phyloP scores from a whole-genome alignment of 2,888 invertebrate genomes.

The Phengaris alcon region DNA sequence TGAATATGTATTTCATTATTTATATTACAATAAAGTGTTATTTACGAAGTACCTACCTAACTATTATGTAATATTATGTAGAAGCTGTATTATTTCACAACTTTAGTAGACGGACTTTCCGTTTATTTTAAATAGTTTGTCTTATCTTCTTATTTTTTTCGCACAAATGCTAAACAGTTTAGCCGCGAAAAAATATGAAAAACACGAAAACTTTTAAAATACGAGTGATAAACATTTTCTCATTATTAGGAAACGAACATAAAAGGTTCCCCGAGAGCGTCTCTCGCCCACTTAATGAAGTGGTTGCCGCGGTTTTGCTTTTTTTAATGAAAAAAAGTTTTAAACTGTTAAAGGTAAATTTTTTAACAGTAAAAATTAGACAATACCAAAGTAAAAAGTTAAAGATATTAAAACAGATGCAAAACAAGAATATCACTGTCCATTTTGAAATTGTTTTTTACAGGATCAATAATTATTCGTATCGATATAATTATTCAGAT shows the following conservation, averaged over 20 bases:
- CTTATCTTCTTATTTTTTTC: background rate
- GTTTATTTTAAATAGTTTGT: too few species aligned
- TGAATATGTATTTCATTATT: too few species aligned
- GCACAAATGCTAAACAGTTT: background rate
- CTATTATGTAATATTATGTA: too few species aligned
- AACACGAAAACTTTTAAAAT: constrained; percentile 3
- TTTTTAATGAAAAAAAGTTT: constrained; percentile 21
- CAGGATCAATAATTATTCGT: too few species aligned
- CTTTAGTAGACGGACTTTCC: too few species aligned
- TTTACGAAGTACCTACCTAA: too few species aligned
- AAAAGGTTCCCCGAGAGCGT: background rate
- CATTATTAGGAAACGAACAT: constrained; percentile 12
- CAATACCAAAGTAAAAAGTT: background rate
- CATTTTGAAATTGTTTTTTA: too few species aligned
- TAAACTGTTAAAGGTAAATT: background rate
- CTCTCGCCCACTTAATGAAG: constrained; percentile 21
- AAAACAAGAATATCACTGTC: background rate
- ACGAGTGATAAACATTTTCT: background rate
- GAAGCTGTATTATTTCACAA: too few species aligned
- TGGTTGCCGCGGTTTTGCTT: background rate
- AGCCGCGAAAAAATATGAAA: background rate
- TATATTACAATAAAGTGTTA: too few species aligned
- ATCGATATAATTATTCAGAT: too few species aligned
- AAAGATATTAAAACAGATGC: background rate
- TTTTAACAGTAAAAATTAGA: background rate